Conservation (phyloP, 1,140 invertebrate species). For the Conopomorpha cramerella region DNA sequence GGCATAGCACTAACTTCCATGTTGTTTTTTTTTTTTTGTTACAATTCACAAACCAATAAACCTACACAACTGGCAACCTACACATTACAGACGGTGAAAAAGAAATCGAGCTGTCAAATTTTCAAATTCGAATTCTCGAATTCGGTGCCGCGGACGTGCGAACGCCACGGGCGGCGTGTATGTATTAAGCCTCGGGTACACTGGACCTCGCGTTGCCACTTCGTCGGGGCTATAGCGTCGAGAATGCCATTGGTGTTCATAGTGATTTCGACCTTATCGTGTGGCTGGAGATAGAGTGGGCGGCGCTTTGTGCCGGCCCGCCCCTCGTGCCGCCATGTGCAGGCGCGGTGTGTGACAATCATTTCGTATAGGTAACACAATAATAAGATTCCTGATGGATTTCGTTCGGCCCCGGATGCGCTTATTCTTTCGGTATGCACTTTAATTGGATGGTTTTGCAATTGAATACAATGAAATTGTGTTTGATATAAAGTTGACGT, state of each 20-base stretch:
- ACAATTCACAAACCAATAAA: conserved; percentile 15
- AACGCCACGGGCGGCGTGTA: conserved; percentile 30
- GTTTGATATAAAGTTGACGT: no score
- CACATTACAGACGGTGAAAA: conserved; percentile 4
- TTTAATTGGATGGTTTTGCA: conserved; percentile 23
- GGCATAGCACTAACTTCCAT: conserved; percentile 61
- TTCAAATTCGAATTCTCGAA: conserved; percentile 18
- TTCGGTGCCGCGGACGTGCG: conserved; percentile 31
- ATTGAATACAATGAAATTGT: no score
- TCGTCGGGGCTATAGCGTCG: conserved; percentile 32
- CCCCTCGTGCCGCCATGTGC: conserved; percentile 27
- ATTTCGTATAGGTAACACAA: conserved; percentile 60
- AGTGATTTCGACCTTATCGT: conserved; percentile 49
- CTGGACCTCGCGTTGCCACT: conserved; percentile 14
- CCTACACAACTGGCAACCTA: not conserved
- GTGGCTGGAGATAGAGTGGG: conserved; percentile 17
- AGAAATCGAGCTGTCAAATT: conserved; percentile 6
- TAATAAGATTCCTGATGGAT: conserved; percentile 59
- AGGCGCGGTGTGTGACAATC: conserved; percentile 49
- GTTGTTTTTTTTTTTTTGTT: no score
- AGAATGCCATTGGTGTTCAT: conserved; percentile 30
- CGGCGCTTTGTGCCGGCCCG: conserved; percentile 33
- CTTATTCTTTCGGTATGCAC: conserved; percentile 32
- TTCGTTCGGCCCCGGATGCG: conserved; percentile 51
- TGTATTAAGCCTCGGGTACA: conserved; percentile 41